A percentile compares a stretch with the other conserved stretches of the same genome.
These are phyloP conservation scores for Melanocharis versteri DNA, from an alignment of 2,113 vertebrate genomes.

Conservation along the genomic window DNA sequence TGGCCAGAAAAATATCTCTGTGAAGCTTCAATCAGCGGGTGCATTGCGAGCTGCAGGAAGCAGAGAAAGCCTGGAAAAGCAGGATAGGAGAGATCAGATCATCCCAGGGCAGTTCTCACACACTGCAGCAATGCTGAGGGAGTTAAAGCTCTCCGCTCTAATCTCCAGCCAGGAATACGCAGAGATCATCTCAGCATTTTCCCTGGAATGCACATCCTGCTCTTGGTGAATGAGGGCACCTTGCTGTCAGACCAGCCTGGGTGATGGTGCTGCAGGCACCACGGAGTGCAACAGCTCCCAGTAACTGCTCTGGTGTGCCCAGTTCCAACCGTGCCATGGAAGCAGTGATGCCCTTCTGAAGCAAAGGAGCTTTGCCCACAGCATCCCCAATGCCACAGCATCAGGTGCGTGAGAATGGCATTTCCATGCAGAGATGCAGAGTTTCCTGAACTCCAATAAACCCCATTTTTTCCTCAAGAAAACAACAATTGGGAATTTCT, in stretches of 20 bases:
- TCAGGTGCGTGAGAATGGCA: neutral
- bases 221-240: neutral
- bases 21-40: neutral
- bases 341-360: neutral
- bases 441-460: neutral
- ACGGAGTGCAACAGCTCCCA: neutral
- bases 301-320: neutral
- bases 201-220: neutral
- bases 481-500: neutral
- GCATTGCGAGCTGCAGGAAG: neutral
- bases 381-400: fast-evolving
- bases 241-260: neutral
- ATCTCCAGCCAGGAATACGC: neutral
- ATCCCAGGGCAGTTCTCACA: neutral
- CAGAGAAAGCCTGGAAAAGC: neutral
- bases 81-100: neutral
- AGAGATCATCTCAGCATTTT: neutral
- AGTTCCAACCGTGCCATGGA: fast-evolving
- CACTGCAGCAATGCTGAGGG: neutral
- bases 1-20: neutral
- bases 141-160: neutral
- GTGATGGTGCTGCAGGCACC: neutral
- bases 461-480: neutral
- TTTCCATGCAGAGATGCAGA: too few species aligned
- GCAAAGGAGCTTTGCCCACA: fast-evolving